A percentile compares a stretch with the other conserved stretches of the same genome.
These are phyloP conservation scores for Erpobdella octoculata DNA, from an alignment of 2,888 invertebrate genomes.

Conservation along the genomic window DNA sequence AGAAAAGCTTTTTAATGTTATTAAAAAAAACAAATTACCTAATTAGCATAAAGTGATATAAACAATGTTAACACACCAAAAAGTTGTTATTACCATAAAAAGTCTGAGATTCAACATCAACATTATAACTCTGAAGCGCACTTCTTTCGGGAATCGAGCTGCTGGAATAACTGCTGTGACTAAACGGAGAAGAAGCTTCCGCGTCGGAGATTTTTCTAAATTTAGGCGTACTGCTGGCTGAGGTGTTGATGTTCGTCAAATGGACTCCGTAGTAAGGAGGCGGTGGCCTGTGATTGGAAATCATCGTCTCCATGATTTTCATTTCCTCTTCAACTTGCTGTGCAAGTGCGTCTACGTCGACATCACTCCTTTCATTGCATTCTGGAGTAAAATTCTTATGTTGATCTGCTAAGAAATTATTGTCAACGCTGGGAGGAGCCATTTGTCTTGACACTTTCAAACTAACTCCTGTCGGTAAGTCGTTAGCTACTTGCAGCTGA, in stretches of 20 bases:
- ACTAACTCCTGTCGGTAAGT: neutral
- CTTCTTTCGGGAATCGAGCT: neutral
- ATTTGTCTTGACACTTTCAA: neutral
- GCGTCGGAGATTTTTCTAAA: neutral
- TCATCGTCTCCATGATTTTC: conserved; percentile 1
- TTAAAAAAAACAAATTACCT: too few species aligned
- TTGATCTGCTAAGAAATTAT: conserved; percentile 73
- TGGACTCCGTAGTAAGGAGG: conserved; percentile 51
- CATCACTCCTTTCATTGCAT: conserved; percentile 38
- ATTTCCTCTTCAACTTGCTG: conserved; percentile 7
- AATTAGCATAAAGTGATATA: neutral
- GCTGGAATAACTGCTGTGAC: conserved; percentile 10
- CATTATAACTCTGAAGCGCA: neutral
- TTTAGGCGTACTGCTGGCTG: neutral
- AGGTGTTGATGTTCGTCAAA: conserved; percentile 39
- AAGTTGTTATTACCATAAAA: neutral
- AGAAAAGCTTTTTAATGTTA: too few species aligned
- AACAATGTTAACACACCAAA: too few species aligned
- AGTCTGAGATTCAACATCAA: neutral
- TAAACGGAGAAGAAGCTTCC: neutral
- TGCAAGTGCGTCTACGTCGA: neutral
- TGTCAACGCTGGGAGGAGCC: neutral
- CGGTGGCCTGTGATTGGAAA: conserved; percentile 34
- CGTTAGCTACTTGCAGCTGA: neutral
- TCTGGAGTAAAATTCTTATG: conserved; percentile 86